These are phyloP conservation scores for Entomyzon cyanotis DNA, from an alignment of 2,113 vertebrate species.

Conservation along the genomic window DNA sequence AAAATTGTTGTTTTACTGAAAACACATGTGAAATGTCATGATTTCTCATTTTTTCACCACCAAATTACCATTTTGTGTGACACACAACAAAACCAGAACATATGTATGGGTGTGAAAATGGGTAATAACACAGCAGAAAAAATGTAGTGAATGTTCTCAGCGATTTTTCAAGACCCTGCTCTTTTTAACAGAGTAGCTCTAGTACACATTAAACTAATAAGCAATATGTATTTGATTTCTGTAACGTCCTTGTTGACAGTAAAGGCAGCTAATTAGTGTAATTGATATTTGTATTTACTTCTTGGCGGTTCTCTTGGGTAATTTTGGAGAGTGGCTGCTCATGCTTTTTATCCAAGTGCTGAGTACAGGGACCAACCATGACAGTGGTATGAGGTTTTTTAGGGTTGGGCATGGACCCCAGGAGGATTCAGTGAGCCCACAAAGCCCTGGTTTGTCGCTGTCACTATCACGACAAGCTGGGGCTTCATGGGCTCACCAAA, in stretches of 20 bases:
- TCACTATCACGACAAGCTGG: fast-evolving
- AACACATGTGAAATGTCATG: conserved; percentile 69
- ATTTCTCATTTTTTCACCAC: conserved; percentile 62
- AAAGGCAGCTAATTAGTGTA: conserved; percentile 33
- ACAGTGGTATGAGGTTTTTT: background rate
- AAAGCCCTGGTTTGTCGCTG: background rate
- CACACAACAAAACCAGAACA: conserved; percentile 64
- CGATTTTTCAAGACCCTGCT: background rate
- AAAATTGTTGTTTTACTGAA: conserved; percentile 66
- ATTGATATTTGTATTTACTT: conserved; percentile 51
- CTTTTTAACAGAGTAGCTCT: conserved; percentile 21
- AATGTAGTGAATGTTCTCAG: conserved; percentile 33
- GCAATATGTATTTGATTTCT: conserved; percentile 43
- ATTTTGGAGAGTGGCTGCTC: background rate
- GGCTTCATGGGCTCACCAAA: background rate
- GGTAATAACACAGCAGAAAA: conserved; percentile 53
- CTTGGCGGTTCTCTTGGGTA: background rate
- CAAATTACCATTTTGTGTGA: conserved; percentile 65
- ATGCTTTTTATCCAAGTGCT: background rate
- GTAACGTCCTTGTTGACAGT: conserved; percentile 1
- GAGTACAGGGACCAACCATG: background rate
- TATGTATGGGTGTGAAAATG: conserved; percentile 60
- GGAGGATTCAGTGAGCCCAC: fast-evolving
- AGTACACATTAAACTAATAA: conserved; percentile 33
- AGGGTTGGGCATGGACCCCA: fast-evolving